These are phyloP conservation scores for Antheraea yamamai DNA, from an alignment of 2,888 invertebrate genomes.

Conservation along the genomic window DNA sequence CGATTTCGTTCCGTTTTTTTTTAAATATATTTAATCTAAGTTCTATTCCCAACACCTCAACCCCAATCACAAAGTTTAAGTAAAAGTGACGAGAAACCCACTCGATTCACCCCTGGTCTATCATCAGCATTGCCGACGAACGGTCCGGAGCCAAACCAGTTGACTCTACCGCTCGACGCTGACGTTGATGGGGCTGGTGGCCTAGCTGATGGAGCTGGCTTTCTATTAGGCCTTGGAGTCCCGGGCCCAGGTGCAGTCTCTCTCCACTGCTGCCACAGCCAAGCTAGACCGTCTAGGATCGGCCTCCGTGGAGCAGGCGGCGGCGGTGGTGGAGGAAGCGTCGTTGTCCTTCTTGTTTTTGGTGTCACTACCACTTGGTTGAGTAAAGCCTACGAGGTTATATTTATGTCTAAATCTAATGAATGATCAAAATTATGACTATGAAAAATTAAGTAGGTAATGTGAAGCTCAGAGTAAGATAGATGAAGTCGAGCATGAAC, in stretches of 20 bases:
- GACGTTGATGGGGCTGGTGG: conserved; percentile 51
- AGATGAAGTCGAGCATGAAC: conserved; percentile 34
- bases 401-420: conserved; percentile 52
- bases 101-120: conserved; percentile 67
- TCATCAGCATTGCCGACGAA: conserved; percentile 77
- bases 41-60: conserved; percentile 65
- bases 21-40: conserved; percentile 65
- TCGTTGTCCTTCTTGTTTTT: conserved; percentile 70
- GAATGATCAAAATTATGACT: conserved; percentile 40
- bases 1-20: conserved; percentile 35
- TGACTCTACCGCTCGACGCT: conserved; percentile 61
- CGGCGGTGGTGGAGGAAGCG: conserved; percentile 60
- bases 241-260: conserved; percentile 73
- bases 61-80: conserved; percentile 75
- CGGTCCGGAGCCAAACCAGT: conserved; percentile 78
- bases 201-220: conserved; percentile 52
- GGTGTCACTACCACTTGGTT: conserved; percentile 83
- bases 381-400: conserved; percentile 79
- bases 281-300: conserved; percentile 79
- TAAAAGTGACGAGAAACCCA: conserved; percentile 77
- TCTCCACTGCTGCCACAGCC: conserved; percentile 83
- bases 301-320: conserved; percentile 77
- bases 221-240: conserved; percentile 48
- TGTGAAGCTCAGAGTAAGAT: conserved; percentile 27
- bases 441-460: conserved; percentile 31